phyloP scores from a whole-genome alignment of 2,888 invertebrate genomes.

The Platycheirus albimanus region DNA sequence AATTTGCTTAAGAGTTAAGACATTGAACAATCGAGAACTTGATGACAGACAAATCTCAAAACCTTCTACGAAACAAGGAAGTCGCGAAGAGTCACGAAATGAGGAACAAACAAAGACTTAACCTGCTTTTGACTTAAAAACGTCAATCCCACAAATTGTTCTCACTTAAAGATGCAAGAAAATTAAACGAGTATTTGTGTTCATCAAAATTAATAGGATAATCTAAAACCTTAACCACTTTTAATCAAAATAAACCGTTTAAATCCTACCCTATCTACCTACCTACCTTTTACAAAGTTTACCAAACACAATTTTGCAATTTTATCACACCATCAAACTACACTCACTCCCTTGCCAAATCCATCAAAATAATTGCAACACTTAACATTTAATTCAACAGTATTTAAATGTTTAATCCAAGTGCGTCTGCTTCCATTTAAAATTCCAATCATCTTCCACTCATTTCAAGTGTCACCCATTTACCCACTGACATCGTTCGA shows the following conservation, averaged over 20 bases:
- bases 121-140: too few relatives aligned
- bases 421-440: conserved; percentile 15
- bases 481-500: conserved; percentile 51
- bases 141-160: too few relatives aligned
- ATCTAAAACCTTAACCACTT: neutral
- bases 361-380: conserved; percentile 27
- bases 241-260: neutral
- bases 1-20: too few relatives aligned
- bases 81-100: too few relatives aligned
- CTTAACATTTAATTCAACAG: too few relatives aligned
- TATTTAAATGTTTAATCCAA: conserved; percentile 32
- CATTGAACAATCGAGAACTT: too few relatives aligned
- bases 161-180: too few relatives aligned
- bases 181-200: too few relatives aligned
- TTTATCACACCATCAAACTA: conserved; percentile 20
- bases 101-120: too few relatives aligned
- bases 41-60: too few relatives aligned
- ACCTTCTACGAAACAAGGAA: too few relatives aligned
- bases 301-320: neutral
- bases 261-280: neutral
- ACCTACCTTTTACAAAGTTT: neutral
- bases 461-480: conserved; percentile 50
- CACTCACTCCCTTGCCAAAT: neutral
- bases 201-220: too few relatives aligned
- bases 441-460: conserved; percentile 45